Percentiles rank a stretch among this genome's conserved stretches.
phyloP scores from a whole-genome alignment of 2,797 vertebrate genomes.

The Poecilia velifera region DNA sequence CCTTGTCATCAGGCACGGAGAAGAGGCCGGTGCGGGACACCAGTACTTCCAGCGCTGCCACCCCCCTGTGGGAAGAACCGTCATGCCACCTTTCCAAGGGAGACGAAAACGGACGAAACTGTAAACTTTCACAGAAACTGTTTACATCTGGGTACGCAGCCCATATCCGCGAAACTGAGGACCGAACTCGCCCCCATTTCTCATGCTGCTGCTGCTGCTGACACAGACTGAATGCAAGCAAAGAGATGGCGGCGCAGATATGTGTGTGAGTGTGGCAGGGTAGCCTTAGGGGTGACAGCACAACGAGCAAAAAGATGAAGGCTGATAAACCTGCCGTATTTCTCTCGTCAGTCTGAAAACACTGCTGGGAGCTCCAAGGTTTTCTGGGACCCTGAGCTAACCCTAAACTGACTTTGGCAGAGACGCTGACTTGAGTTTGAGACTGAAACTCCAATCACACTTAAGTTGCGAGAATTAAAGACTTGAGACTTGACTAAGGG shows the following conservation, averaged over 20 bases:
- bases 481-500: background rate
- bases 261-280: constrained; percentile 58
- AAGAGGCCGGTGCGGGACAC: constrained; percentile 47
- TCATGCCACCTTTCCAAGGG: constrained; percentile 72
- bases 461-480: background rate
- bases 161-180: constrained; percentile 73
- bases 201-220: constrained; percentile 76
- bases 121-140: constrained; percentile 46
- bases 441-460: background rate
- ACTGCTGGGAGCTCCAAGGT: constrained; percentile 19
- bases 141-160: constrained; percentile 66
- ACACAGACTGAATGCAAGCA: constrained; percentile 71
- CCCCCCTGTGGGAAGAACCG: constrained; percentile 71
- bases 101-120: constrained; percentile 69
- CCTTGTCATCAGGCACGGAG: constrained; percentile 51
- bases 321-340: constrained; percentile 32
- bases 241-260: constrained; percentile 75
- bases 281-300: constrained; percentile 53
- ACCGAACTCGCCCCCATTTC: constrained; percentile 72
- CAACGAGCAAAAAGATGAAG: constrained; percentile 33
- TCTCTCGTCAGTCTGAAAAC: constrained; percentile 46
- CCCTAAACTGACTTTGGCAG: background rate
- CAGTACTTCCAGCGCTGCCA: constrained; percentile 35
- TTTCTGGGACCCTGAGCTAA: background rate
- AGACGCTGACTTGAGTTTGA: background rate